Evolutionary conservation across 2,797 vertebrate genomes (phyloP), one percentile per base, ranked within the genome.

Genomic region (Manis pentadactyla): DNA sequence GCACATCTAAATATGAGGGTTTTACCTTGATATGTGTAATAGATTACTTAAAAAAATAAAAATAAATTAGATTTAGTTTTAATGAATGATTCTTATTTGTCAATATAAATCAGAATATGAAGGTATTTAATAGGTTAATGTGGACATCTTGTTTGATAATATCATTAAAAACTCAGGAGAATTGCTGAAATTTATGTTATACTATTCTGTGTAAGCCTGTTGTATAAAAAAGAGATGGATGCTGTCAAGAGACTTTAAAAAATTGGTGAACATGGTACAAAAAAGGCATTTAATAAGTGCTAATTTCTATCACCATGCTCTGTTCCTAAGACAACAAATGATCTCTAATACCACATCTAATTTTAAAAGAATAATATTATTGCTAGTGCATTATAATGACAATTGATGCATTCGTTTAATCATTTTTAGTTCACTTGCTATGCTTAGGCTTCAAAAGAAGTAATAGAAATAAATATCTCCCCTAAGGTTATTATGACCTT

Each of bases 11-110:
- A 82, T 68, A 55, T 64, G 59, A 49, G 42, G 9, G 2, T 4
- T 55, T 97, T 97, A 97, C 94, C 94, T 97, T 73, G 49, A 79
- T 27, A 3, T 46, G 2, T 7, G 13, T 29, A 74, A 39, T 14
- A n/a, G 7, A 37, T 87, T 97, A 96, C 96, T 97, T 92, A 81
- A 25, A 79, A 94, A 96, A 75, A 86, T 63, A 73, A 94, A 95
- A 89, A 79, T 34, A 93, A 82, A 91, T 55, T 12, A 68, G 14
- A 7, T 85, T 92, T 74, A 78, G 29, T 78, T 94, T 93, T 90
- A 59, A 37, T 79, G 10, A 93, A 61, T 34, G 61, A 49, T 51
- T 66, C 46, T 64, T 78, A 78, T 49, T 92, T 87, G 61, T 61
- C 27, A 90, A 34, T 42, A 39, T 63, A 63, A 82, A 85, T 90